These are phyloP conservation scores for Helobdella robusta DNA, from an alignment of 2,888 invertebrate species.

Conservation along the genomic window DNA sequence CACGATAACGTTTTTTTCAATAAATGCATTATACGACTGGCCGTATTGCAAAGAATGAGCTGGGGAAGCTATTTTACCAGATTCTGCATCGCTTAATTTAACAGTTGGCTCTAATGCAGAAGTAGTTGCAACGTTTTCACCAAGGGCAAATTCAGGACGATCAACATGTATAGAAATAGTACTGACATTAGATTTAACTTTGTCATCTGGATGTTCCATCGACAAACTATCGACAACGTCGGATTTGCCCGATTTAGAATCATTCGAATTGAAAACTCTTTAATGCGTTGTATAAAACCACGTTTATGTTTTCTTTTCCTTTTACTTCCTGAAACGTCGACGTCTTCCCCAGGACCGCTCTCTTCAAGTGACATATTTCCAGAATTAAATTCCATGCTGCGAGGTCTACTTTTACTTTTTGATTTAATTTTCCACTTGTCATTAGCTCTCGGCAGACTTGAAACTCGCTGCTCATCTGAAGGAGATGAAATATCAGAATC, in stretches of 20 bases:
- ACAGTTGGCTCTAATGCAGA: not conserved
- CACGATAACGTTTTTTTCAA: no score
- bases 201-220: conserved; percentile 18
- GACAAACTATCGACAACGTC: conserved; percentile 4
- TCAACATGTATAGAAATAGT: conserved; percentile 7
- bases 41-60: no score
- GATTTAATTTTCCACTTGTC: not conserved
- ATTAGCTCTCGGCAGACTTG: conserved; percentile 10
- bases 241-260: conserved; percentile 15
- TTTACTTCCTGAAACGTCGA: not conserved
- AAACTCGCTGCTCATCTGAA: not conserved
- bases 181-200: conserved; percentile 17
- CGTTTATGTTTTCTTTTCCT: conserved; percentile 2
- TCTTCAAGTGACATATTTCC: no score
- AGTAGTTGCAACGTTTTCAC: not conserved
- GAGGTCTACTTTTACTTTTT: conserved; percentile 4
- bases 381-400: conserved; percentile 15
- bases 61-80: no score
- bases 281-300: conserved; percentile 21
- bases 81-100: no score
- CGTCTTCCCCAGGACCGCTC: not conserved
- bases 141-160: not conserved
- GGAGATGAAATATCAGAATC: not conserved
- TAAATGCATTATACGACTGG: no score
- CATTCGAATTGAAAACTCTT: conserved; percentile 19